Evolutionary conservation across 2,888 invertebrate species (phyloP).

Genomic region (Torymus tubicola): DNA sequence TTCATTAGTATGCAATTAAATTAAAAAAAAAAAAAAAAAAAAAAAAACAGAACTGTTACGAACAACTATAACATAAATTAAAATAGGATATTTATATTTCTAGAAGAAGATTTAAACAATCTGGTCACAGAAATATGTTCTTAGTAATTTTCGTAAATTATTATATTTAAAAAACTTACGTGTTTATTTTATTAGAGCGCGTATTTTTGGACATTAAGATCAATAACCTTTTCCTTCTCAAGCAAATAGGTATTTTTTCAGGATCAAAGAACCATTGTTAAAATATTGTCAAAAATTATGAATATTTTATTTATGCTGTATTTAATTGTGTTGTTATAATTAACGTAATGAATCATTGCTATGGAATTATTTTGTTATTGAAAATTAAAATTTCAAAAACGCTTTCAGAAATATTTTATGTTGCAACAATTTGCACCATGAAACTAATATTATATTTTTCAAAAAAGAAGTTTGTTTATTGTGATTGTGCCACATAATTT

Average conservation of each 20-base stretch:
- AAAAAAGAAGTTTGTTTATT: slow-evolving; percentile 63
- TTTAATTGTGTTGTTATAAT: slow-evolving; percentile 48
- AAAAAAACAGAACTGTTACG: too few relatives aligned
- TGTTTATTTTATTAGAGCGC: slow-evolving; percentile 63
- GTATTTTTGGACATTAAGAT: slow-evolving; percentile 73
- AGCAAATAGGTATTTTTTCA: slow-evolving; percentile 48
- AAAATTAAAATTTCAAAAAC: too few relatives aligned
- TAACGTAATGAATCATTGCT: slow-evolving; percentile 32
- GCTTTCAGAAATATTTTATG: too few relatives aligned
- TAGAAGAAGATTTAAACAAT: slow-evolving; percentile 17
- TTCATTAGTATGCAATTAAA: neutral
- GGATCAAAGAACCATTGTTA: slow-evolving; percentile 33
- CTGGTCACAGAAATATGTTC: slow-evolving; percentile 32
- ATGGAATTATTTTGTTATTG: too few relatives aligned
- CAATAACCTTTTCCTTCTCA: slow-evolving; percentile 57
- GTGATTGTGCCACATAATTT: slow-evolving; percentile 59
- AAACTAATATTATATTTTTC: slow-evolving; percentile 63
- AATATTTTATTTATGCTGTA: slow-evolving; percentile 73
- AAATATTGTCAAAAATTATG: slow-evolving; percentile 73
- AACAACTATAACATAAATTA: too few relatives aligned
- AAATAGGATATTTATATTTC: slow-evolving; percentile 6
- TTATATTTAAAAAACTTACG: slow-evolving; percentile 38
- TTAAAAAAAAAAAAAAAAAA: too few relatives aligned
- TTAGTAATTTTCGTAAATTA: slow-evolving; percentile 14
- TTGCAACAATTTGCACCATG: too few relatives aligned